Conservation (phyloP, 92 coral and sea anemone genomes). For the Galaxea fascicularis region DNA sequence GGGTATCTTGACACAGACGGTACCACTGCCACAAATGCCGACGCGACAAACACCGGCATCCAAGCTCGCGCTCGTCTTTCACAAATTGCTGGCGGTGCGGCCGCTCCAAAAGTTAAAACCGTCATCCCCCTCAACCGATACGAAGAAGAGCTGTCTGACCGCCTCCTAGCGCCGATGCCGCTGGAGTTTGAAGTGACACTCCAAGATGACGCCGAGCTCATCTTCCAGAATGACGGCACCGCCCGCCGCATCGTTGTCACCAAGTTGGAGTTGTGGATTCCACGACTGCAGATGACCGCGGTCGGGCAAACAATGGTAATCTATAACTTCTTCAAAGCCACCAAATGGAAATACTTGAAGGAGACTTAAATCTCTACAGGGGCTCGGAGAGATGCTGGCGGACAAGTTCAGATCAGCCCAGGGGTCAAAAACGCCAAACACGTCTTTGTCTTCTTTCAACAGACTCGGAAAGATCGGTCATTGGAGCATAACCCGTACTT, state of each 20-base stretch:
- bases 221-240: not conserved
- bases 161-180: not conserved
- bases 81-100: too few species aligned
- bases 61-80: not conserved
- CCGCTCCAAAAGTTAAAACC: not conserved
- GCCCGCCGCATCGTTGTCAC: slow-evolving; percentile 9
- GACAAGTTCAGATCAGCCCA: not conserved
- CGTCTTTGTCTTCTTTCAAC: not conserved
- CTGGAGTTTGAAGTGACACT: not conserved
- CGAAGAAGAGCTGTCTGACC: not conserved
- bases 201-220: not conserved
- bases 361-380: not conserved
- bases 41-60: not conserved
- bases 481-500: not conserved
- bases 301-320: not conserved
- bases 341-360: not conserved
- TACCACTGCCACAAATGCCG: not conserved
- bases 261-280: slow-evolving; percentile 11
- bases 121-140: slow-evolving; percentile 15
- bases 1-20: not conserved
- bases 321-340: not conserved
- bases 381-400: slow-evolving; percentile 2
- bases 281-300: not conserved
- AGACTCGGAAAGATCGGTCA: not conserved
- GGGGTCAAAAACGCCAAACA: not conserved